Evolutionary conservation across 1,140 invertebrate genomes (phyloP).

Genomic region (Rhopalosiphum maidis): DNA sequence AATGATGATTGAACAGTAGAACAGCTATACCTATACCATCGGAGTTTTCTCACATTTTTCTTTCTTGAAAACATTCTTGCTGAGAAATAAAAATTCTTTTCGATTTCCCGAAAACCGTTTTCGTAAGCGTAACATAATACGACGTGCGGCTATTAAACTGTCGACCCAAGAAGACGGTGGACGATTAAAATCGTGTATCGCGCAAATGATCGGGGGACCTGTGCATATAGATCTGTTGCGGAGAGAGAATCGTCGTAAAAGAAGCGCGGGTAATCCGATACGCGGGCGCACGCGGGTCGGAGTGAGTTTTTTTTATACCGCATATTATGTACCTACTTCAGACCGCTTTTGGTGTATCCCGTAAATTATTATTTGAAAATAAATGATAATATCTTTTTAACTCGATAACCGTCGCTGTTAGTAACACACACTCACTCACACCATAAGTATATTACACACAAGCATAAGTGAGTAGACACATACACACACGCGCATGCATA

Average conservation of each 20-base stretch:
- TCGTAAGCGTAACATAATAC: conserved; percentile 11
- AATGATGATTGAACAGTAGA: too few relatives aligned
- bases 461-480: not conserved
- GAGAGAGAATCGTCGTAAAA: conserved; percentile 2
- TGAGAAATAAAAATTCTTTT: not conserved
- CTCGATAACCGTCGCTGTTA: not conserved
- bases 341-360: conserved; percentile 23
- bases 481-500: too few relatives aligned
- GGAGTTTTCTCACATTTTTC: conserved; percentile 2
- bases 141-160: not conserved
- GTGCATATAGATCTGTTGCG: not conserved
- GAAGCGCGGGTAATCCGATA: conserved; percentile 33
- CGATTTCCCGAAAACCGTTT: not conserved
- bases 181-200: conserved; percentile 38
- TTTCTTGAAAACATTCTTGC: not conserved
- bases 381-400: conserved; percentile 18
- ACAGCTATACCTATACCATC: not conserved
- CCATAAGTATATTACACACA: not conserved
- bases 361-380: conserved; percentile 32
- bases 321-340: not conserved
- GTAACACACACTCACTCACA: not conserved
- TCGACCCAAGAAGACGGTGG: not conserved
- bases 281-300: not conserved
- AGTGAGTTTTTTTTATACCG: not conserved
- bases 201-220: not conserved